phyloP scores from a whole-genome alignment of 2,888 invertebrate genomes.

The Brachyptera risi region DNA sequence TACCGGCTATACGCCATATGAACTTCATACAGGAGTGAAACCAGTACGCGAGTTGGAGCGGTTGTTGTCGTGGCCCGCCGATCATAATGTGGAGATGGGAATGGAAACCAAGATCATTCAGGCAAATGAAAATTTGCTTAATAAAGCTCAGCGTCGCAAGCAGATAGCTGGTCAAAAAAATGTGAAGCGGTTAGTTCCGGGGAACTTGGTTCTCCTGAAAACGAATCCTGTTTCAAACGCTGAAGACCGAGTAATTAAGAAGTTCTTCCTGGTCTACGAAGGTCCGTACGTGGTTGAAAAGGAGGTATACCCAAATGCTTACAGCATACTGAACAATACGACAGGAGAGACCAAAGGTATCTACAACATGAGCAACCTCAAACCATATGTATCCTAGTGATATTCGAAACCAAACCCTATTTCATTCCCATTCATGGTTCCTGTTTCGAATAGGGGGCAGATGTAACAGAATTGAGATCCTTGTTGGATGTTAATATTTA shows the following conservation, averaged over 20 bases:
- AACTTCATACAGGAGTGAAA: constrained; percentile 25
- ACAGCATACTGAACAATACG: not conserved
- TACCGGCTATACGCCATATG: constrained; percentile 26
- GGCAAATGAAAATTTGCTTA: not conserved
- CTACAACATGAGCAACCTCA: not conserved
- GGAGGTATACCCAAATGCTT: not conserved
- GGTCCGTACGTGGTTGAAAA: not conserved
- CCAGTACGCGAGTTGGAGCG: not conserved
- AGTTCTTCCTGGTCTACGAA: not conserved
- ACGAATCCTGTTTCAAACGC: not conserved
- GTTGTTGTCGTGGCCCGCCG: not conserved
- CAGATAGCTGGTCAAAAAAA: not conserved
- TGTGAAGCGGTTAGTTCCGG: not conserved
- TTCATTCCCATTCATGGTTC: too few relatives aligned
- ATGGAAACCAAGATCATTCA: not conserved
- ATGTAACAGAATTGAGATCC: too few relatives aligned
- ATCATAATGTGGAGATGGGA: not conserved
- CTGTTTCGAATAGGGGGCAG: too few relatives aligned
- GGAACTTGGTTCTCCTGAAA: not conserved
- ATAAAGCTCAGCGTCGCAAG: not conserved
- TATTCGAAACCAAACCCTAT: too few relatives aligned
- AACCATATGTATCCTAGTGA: too few relatives aligned
- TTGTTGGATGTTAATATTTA: too few relatives aligned
- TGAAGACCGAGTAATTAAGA: not conserved
- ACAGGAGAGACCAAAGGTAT: not conserved